phyloP scores from a whole-genome alignment of 2,113 vertebrate genomes.

The Cephalopholis sonnerati region DNA sequence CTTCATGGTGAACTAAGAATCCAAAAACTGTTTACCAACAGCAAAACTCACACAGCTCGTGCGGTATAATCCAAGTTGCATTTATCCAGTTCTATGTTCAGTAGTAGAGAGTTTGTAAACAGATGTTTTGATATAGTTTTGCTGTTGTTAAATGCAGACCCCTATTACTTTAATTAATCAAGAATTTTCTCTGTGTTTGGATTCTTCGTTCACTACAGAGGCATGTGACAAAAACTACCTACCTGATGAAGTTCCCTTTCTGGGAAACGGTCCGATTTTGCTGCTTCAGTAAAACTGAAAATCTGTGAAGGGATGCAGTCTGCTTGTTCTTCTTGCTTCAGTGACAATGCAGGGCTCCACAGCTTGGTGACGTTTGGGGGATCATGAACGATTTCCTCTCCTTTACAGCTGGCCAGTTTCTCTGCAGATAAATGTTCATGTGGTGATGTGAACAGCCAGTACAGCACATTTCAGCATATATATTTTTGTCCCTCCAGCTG shows the following conservation, averaged over 20 bases:
- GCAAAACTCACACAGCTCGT: too few species aligned
- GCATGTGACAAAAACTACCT: not conserved
- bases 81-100: too few species aligned
- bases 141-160: too few species aligned
- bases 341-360: constrained; percentile 5
- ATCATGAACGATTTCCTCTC: constrained; percentile 15
- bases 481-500: not conserved
- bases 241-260: constrained; percentile 57
- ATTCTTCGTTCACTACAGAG: too few species aligned
- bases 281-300: constrained; percentile 1
- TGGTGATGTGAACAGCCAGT: constrained; percentile 14
- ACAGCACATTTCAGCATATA: not conserved
- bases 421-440: constrained; percentile 38
- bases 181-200: too few species aligned
- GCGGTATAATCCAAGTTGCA: too few species aligned
- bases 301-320: constrained; percentile 24
- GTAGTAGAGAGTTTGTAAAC: too few species aligned
- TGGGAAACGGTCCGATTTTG: constrained; percentile 25
- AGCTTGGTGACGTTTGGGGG: constrained; percentile 17
- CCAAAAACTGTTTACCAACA: too few species aligned
- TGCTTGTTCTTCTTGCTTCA: constrained; percentile 32
- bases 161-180: too few species aligned
- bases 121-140: too few species aligned
- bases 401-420: constrained; percentile 13
- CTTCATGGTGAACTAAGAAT: too few species aligned